These are phyloP conservation scores for Xerus inauris DNA, from an alignment of 2,113 vertebrate species.

Conservation along the genomic window DNA sequence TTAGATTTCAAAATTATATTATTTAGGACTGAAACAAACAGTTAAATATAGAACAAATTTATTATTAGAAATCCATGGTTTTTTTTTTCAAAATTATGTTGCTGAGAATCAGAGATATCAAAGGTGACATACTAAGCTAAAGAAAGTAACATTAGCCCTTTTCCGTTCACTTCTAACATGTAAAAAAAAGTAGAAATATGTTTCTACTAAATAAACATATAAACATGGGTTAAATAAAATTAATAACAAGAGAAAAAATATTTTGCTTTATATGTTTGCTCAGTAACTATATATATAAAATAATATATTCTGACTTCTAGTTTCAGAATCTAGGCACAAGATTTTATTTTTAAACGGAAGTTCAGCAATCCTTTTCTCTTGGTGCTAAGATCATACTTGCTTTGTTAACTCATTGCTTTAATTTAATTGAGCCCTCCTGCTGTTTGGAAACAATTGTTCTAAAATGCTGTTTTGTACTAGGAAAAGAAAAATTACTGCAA, in stretches of 20 bases:
- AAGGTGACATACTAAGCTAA: background rate
- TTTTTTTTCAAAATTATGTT: background rate
- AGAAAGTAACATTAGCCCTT: background rate
- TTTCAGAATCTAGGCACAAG: constrained; percentile 7
- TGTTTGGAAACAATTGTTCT: constrained; percentile 71
- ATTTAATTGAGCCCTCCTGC: constrained; percentile 75
- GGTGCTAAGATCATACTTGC: constrained; percentile 15
- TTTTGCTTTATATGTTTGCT: background rate
- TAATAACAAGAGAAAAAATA: background rate
- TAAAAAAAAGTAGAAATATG: background rate
- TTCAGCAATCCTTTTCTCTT: constrained; percentile 28
- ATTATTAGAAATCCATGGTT: background rate
- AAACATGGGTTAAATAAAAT: background rate
- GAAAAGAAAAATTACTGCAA: constrained; percentile 65
- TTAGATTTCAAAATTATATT: background rate
- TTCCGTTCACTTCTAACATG: background rate
- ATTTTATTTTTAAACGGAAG: constrained; percentile 61
- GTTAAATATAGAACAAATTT: background rate
- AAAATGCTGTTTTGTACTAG: constrained; percentile 52
- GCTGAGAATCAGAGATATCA: background rate
- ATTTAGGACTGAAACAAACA: background rate
- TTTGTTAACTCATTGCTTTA: constrained; percentile 74
- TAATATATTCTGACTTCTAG: constrained; percentile 8
- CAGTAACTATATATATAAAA: background rate
- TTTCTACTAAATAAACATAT: background rate